phyloP scores from a whole-genome alignment of 2,797 vertebrate genomes.

The Centroberyx gerrardi region DNA sequence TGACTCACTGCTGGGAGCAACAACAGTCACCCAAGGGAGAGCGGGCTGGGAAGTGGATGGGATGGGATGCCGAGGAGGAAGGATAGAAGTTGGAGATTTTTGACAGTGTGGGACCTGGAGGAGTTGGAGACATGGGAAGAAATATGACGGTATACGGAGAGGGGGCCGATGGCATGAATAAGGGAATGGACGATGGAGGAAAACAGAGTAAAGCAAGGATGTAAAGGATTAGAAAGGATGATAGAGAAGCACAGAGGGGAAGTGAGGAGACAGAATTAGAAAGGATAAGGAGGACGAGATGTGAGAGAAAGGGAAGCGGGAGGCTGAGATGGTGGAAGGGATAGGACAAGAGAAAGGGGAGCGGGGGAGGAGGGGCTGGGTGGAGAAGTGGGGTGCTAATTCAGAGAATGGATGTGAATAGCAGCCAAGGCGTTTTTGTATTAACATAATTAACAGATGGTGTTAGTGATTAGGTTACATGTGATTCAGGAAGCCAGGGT shows the following conservation, averaged over 20 bases:
- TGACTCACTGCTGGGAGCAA: conserved; percentile 73
- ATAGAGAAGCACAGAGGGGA: conserved; percentile 48
- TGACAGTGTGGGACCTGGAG: conserved; percentile 48
- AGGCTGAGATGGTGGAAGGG: conserved; percentile 59
- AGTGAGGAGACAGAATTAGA: conserved; percentile 73
- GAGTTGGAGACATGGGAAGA: conserved; percentile 29
- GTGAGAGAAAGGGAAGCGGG: conserved; percentile 65
- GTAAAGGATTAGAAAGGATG: conserved; percentile 69
- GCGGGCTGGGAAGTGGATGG: conserved; percentile 44
- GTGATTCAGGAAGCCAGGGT: conserved; percentile 82
- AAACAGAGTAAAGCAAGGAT: conserved; percentile 36
- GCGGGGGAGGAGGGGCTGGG: conserved; percentile 74
- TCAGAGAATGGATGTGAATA: conserved; percentile 81
- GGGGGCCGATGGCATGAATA: conserved; percentile 57
- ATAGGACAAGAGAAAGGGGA: conserved; percentile 71
- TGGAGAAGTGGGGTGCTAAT: conserved; percentile 79
- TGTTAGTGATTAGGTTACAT: conserved; percentile 86
- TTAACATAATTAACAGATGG: conserved; percentile 89
- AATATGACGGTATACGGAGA: conserved; percentile 45
- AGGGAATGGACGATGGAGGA: conserved; percentile 51
- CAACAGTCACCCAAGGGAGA: conserved; percentile 57
- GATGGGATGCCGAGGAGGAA: conserved; percentile 51
- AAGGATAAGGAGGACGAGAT: conserved; percentile 72
- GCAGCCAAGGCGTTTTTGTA: conserved; percentile 83
- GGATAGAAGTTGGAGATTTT: conserved; percentile 67